A percentile compares a stretch with the other conserved stretches of the same genome.
Conservation (phyloP, 2,888 invertebrate species). For the Aromia moschata region DNA sequence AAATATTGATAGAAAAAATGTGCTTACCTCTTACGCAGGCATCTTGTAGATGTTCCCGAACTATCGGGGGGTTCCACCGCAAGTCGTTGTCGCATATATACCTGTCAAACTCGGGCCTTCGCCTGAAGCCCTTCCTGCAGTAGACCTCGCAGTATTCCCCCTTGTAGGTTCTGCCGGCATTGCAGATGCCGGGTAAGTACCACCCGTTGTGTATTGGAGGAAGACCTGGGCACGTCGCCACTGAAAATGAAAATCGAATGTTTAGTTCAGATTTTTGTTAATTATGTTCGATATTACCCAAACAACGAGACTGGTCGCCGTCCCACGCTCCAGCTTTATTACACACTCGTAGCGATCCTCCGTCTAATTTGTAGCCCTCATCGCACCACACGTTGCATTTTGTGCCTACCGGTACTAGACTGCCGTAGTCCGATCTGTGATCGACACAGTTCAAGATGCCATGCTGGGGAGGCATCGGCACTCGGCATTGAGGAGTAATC, state of each 20-base stretch:
- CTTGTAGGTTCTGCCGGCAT: conserved; percentile 61
- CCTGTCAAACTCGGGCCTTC: conserved; percentile 45
- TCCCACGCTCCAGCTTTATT: conserved; percentile 65
- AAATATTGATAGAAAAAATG: no score
- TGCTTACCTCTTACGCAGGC: conserved; percentile 54
- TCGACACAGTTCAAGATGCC: conserved; percentile 52
- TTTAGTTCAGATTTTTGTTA: no score
- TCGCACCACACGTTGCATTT: conserved; percentile 65
- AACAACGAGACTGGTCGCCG: conserved; percentile 63
- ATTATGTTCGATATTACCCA: no score
- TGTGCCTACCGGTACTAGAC: conserved; percentile 56
- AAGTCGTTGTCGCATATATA: conserved; percentile 51
- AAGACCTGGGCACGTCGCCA: conserved; percentile 64
- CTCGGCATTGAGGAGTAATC: conserved; percentile 45
- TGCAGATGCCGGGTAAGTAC: conserved; percentile 66
- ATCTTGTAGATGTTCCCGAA: conserved; percentile 38
- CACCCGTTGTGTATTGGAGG: conserved; percentile 64
- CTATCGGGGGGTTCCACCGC: conserved; percentile 49
- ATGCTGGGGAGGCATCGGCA: conserved; percentile 47
- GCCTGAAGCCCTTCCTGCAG: conserved; percentile 64
- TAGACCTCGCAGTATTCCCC: conserved; percentile 64
- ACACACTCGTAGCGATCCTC: conserved; percentile 66
- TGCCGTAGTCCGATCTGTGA: conserved; percentile 38
- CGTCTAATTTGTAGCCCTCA: conserved; percentile 66
- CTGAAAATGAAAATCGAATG: no score